These are phyloP conservation scores for Steatocranus sp. DNA, from an alignment of 2,797 vertebrate genomes.

Conservation along the genomic window DNA sequence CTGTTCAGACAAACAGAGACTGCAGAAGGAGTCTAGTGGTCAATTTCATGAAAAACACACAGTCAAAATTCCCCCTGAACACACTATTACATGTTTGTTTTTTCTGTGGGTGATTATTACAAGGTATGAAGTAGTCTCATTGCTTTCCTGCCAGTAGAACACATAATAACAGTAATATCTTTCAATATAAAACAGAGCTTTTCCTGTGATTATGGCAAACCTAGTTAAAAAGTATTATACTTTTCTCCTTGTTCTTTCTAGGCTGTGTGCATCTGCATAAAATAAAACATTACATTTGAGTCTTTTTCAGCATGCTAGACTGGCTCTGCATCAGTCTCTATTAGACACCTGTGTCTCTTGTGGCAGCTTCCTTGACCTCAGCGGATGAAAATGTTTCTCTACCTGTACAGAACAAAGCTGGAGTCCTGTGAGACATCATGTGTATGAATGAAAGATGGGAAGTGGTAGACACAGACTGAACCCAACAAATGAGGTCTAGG, in stretches of 20 bases:
- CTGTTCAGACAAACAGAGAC: neutral
- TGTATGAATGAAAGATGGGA: constrained; percentile 28
- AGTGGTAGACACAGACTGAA: neutral
- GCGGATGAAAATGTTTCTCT: neutral
- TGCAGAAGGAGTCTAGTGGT: neutral
- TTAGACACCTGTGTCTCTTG: constrained; percentile 4
- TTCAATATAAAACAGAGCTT: neutral
- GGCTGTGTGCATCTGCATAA: neutral
- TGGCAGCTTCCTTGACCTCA: neutral
- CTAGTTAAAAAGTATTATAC: neutral
- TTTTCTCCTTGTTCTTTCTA: neutral
- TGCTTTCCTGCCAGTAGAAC: neutral
- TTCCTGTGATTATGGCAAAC: neutral
- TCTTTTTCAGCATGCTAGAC: neutral
- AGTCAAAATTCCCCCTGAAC: neutral
- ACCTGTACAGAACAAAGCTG: constrained; percentile 35
- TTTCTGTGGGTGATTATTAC: neutral
- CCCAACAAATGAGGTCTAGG: constrained; percentile 14
- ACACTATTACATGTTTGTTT: neutral
- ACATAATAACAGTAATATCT: neutral
- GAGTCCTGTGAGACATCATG: neutral
- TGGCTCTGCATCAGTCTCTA: neutral
- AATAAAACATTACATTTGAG: neutral
- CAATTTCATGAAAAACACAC: neutral
- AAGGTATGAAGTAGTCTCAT: neutral